Evolutionary conservation across 2,888 invertebrate genomes (phyloP).

Genomic region (Amphipyra tragopoginis): DNA sequence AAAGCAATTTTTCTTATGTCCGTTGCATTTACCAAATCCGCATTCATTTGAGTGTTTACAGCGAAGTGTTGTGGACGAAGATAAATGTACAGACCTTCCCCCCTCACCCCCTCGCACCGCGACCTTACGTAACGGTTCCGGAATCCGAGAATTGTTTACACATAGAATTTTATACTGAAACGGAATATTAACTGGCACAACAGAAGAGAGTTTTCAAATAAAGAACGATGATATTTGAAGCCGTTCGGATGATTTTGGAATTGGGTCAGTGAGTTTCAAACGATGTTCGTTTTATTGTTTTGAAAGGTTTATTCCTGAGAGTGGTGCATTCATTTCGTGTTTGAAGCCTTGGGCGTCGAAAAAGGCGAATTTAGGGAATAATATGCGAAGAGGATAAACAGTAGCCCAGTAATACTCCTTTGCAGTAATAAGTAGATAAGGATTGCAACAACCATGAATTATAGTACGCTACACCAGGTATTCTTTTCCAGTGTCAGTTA

Average conservation of each 20-base stretch:
- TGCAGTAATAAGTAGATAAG: too few species aligned
- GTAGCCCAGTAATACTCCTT: too few species aligned
- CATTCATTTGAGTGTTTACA: constrained; percentile 45
- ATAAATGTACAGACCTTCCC: constrained; percentile 41
- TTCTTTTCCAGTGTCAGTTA: too few species aligned
- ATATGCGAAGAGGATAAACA: too few species aligned
- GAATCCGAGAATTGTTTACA: constrained; percentile 41
- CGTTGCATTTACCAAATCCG: constrained; percentile 50
- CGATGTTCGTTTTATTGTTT: constrained; percentile 7
- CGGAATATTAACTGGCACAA: constrained; percentile 18
- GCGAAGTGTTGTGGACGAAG: constrained; percentile 48
- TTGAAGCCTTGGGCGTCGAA: too few species aligned
- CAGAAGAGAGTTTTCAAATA: constrained; percentile 26
- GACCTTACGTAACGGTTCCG: constrained; percentile 36
- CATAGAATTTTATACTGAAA: constrained; percentile 23
- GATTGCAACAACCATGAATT: too few species aligned
- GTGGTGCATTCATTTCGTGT: too few species aligned
- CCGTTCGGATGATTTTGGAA: constrained; percentile 7
- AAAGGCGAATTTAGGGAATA: too few species aligned
- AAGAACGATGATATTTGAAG: constrained; percentile 7
- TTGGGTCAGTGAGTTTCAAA: constrained; percentile 4
- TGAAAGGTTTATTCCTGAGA: constrained; percentile 1
- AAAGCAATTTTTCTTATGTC: constrained; percentile 30
- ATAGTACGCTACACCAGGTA: too few species aligned
- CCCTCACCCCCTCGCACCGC: background rate